A percentile compares a stretch with the other conserved stretches of the same genome.
These are phyloP conservation scores for Dryobotodes eremita DNA, from an alignment of 2,888 invertebrate genomes.

Conservation along the genomic window DNA sequence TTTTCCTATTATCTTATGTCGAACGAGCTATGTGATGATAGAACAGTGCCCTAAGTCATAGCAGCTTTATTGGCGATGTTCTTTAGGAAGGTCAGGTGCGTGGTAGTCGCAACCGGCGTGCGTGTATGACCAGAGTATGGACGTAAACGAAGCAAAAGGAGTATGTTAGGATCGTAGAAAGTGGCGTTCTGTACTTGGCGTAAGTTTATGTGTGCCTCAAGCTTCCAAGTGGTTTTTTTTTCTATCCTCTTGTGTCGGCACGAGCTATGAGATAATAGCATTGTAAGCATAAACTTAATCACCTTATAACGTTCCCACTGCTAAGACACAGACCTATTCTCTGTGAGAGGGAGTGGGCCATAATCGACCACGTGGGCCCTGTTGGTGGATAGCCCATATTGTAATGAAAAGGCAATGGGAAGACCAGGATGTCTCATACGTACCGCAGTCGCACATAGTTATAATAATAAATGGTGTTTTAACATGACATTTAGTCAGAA, in stretches of 20 bases:
- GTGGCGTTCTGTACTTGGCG: neutral
- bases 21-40: neutral
- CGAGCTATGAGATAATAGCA: neutral
- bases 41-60: neutral
- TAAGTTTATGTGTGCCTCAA: neutral
- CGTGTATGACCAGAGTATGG: neutral
- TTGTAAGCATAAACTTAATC: neutral
- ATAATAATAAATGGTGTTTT: neutral
- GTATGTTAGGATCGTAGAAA: neutral
- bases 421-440: neutral
- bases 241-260: neutral
- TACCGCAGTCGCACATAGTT: neutral
- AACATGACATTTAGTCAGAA: neutral
- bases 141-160: neutral
- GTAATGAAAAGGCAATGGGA: neutral
- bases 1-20: neutral
- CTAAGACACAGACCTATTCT: neutral
- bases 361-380: neutral
- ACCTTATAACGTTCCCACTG: neutral
- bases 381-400: neutral
- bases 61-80: neutral
- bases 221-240: neutral
- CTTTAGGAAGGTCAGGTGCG: neutral
- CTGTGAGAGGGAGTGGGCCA: neutral
- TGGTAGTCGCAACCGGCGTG: neutral